phyloP scores from a whole-genome alignment of 2,113 vertebrate species.

The Diadophis punctatus region DNA sequence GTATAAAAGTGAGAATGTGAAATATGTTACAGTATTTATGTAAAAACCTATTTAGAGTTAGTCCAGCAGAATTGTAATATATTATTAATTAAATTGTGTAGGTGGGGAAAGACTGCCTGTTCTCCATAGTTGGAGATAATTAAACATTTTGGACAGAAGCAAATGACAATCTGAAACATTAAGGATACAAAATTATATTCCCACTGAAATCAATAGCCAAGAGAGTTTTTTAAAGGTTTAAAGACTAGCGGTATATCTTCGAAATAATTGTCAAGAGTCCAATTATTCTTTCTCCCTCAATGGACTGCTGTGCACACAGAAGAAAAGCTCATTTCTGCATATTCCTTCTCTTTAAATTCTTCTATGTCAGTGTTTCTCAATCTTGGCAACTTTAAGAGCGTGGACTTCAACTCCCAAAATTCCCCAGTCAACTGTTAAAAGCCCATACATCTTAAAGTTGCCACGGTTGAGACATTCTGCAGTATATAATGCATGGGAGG shows the following conservation, averaged over 20 bases:
- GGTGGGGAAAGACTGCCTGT: neutral
- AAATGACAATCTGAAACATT: neutral
- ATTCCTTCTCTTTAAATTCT: neutral
- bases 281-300: neutral
- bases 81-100: neutral
- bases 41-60: conserved; percentile 4
- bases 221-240: neutral
- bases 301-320: neutral
- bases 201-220: neutral
- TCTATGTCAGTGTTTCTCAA: neutral
- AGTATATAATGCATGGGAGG: neutral
- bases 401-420: no score
- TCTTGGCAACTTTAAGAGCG: no score
- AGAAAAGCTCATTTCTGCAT: neutral
- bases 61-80: neutral
- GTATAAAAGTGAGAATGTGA: neutral
- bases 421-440: no score
- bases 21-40: neutral
- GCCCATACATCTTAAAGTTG: no score
- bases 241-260: neutral
- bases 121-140: neutral
- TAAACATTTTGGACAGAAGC: neutral
- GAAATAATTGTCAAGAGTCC: neutral
- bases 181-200: neutral
- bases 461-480: neutral